Evolutionary conservation across 2,113 vertebrate genomes (phyloP), one percentile per base, ranked within the genome.

Genomic region (Hypocryptadius cinnamomeus): DNA sequence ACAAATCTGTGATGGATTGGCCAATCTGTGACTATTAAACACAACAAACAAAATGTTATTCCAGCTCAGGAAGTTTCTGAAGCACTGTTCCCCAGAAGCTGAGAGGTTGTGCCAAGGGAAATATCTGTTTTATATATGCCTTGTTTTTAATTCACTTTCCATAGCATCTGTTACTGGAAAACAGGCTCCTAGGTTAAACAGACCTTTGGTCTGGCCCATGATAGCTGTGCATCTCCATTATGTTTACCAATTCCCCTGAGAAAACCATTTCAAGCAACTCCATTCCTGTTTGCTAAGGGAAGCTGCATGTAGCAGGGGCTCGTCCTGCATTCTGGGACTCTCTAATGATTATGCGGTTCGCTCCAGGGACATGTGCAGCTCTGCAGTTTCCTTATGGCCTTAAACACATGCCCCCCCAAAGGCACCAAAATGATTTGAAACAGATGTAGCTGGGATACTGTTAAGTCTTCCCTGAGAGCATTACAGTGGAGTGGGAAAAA

Each of bases 141-240:
- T 83, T 88, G 85, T 1, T 94, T 95, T 94, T 93, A 96, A 95
- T 96, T 80, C 90, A 86, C 72, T 96, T 95, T 95, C 70, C 53
- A 86, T 92, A 92, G 72, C 92, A 95, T 92, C 92, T 93, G 96
- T 90, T 88, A 73, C 51, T 86, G 68, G 39, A 83, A 83, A 88
- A 63, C 68, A 83, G 79, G 63, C 79, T 91, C 33, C 74, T 85
- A 85, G 47, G 93, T 95, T 80, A 65, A 90, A 78, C 68, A 96
- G 82, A 63, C 76, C 87, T 91, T 94, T 85, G 76, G 63, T 94
- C 90, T 90, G 82, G 68, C 68, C 83, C 31, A 10, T 8, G 28
- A 22, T 70, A n/a, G 79, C 37, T 61, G 42, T 11, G 39, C 47
- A 31, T 90, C 88, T 87, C 82, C 56, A 59, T 83, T 70, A 66